A percentile compares a stretch with the other conserved stretches of the same genome.
These are phyloP conservation scores for Chionodraco myersi DNA, from an alignment of 2,113 vertebrate genomes.

Conservation along the genomic window DNA sequence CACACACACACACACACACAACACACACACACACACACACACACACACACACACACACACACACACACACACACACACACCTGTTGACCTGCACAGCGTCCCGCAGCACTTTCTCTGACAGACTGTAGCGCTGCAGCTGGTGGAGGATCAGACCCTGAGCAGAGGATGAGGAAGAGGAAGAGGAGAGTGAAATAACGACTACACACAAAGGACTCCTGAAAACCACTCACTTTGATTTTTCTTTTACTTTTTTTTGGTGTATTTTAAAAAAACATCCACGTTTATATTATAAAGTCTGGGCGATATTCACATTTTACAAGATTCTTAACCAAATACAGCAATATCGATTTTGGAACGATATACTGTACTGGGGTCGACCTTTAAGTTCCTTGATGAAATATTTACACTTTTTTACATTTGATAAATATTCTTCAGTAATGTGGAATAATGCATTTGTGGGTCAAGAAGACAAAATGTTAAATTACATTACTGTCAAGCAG, in stretches of 20 bases:
- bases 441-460: no score
- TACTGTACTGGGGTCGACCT: no score
- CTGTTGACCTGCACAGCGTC: conserved; percentile 97
- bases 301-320: no score
- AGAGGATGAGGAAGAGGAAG: not conserved
- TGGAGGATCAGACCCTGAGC: conserved; percentile 93
- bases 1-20: not conserved
- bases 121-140: conserved; percentile 93
- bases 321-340: no score
- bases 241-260: not conserved
- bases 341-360: no score
- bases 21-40: not conserved
- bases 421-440: no score
- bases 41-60: not conserved
- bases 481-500: no score
- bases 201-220: not conserved
- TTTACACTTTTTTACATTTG: no score
- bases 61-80: conserved; percentile 41
- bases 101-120: conserved; percentile 95
- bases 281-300: not conserved
- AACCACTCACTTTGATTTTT: not conserved
- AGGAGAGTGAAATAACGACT: no score
- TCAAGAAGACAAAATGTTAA: no score
- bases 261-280: not conserved
- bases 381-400: no score